phyloP scores from a whole-genome alignment of 2,888 invertebrate genomes.

The Mycalesis mineus region DNA sequence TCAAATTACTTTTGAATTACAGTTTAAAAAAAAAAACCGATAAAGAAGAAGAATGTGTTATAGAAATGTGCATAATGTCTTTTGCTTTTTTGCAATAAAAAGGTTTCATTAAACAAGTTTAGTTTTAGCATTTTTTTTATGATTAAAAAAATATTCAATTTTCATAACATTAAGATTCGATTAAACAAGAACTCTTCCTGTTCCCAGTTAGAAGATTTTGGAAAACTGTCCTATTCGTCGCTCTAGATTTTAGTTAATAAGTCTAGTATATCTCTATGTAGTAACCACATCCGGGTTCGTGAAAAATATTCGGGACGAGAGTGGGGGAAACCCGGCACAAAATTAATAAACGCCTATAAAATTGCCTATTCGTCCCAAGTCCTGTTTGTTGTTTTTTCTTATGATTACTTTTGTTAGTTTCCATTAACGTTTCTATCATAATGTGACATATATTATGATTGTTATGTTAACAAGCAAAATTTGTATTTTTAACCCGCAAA shows the following conservation, averaged over 20 bases:
- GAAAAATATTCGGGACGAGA: slow-evolving; percentile 41
- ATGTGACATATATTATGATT: neutral
- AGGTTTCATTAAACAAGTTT: too few relatives aligned
- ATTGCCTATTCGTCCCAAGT: neutral
- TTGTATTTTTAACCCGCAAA: too few relatives aligned
- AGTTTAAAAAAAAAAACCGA: too few relatives aligned
- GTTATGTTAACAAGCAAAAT: neutral
- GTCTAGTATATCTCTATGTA: neutral
- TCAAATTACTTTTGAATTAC: too few relatives aligned
- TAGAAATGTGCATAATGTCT: too few relatives aligned
- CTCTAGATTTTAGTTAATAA: neutral
- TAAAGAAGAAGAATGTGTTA: too few relatives aligned
- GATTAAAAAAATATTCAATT: too few relatives aligned
- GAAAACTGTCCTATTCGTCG: neutral
- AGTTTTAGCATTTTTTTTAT: too few relatives aligned
- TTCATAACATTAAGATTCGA: too few relatives aligned
- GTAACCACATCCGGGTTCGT: slow-evolving; percentile 54
- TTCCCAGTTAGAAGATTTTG: neutral
- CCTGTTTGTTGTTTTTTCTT: slow-evolving; percentile 3
- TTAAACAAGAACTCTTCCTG: neutral
- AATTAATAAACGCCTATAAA: neutral
- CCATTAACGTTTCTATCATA: neutral
- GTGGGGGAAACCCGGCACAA: slow-evolving; percentile 33
- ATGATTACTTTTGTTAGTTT: neutral
- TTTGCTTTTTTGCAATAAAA: too few relatives aligned